Percentiles rank a stretch among this genome's conserved stretches.
Conservation (phyloP, 2,797 vertebrate species). For the Cercopithecus neglectus region DNA sequence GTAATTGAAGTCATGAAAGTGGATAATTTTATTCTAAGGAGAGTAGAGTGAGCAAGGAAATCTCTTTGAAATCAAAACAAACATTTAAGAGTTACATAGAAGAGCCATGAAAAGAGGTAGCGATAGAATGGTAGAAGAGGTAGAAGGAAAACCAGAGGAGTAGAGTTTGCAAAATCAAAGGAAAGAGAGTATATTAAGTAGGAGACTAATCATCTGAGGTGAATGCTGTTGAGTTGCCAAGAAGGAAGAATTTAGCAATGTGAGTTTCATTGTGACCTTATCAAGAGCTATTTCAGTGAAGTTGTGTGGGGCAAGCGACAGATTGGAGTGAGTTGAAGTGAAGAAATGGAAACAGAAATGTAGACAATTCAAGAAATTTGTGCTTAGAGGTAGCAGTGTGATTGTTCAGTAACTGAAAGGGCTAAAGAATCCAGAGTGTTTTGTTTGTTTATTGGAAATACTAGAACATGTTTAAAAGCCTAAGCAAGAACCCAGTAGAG, state of each 20-base stretch:
- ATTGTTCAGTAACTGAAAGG: neutral
- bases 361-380: slow-evolving; percentile 39
- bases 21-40: slow-evolving; percentile 4
- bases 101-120: neutral
- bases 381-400: slow-evolving; percentile 2
- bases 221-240: slow-evolving; percentile 28
- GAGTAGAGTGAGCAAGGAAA: neutral
- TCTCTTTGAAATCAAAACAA: slow-evolving; percentile 1
- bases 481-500: neutral
- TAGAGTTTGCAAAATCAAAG: neutral
- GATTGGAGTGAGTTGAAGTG: slow-evolving; percentile 55
- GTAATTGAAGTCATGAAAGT: neutral
- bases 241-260: slow-evolving; percentile 48
- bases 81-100: slow-evolving; percentile 3
- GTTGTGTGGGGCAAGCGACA: slow-evolving; percentile 24
- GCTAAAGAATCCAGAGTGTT: neutral
- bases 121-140: neutral
- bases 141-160: neutral
- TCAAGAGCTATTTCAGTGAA: slow-evolving; percentile 49
- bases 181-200: neutral
- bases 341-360: slow-evolving; percentile 55
- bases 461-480: neutral
- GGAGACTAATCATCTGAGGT: neutral
- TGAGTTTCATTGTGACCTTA: slow-evolving; percentile 49
- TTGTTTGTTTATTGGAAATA: neutral